Conservation (phyloP, 2,888 invertebrate species). For the Andrena chrysosceles region DNA sequence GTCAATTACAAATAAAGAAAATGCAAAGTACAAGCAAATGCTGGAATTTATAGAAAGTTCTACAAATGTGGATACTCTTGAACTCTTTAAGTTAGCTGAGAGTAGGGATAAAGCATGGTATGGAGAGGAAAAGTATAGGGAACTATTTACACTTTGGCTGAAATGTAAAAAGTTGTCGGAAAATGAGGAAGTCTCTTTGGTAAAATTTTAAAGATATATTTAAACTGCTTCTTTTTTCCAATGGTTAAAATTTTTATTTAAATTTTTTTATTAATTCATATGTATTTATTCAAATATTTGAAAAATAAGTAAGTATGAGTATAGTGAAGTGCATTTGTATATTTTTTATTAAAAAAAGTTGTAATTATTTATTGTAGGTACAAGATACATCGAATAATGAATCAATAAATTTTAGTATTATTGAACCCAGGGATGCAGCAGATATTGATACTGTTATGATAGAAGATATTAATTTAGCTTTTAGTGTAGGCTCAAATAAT, state of each 20-base stretch:
- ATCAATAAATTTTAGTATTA: too few species aligned
- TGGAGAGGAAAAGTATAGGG: background rate
- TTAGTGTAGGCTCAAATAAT: too few species aligned
- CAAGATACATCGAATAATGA: background rate
- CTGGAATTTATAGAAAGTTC: background rate
- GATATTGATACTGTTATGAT: too few species aligned
- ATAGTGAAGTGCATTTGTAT: background rate
- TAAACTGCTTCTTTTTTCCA: too few species aligned
- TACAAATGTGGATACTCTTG: background rate
- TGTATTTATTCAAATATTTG: too few species aligned
- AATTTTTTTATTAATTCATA: too few species aligned
- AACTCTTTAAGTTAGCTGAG: background rate
- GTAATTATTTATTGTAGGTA: slow-evolving; percentile 1
- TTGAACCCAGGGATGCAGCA: too few species aligned
- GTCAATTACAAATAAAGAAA: too few species aligned
- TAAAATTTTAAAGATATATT: background rate
- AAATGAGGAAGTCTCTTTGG: background rate
- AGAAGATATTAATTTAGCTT: too few species aligned
- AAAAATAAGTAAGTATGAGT: too few species aligned
- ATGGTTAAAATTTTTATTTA: too few species aligned
- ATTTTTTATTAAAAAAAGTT: background rate
- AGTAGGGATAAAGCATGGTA: background rate
- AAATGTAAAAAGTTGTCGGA: background rate
- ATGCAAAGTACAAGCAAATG: background rate
- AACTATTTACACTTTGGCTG: background rate